Evolutionary conservation across 2,888 invertebrate genomes (phyloP).

Genomic region (Eurytoma adleriae): DNA sequence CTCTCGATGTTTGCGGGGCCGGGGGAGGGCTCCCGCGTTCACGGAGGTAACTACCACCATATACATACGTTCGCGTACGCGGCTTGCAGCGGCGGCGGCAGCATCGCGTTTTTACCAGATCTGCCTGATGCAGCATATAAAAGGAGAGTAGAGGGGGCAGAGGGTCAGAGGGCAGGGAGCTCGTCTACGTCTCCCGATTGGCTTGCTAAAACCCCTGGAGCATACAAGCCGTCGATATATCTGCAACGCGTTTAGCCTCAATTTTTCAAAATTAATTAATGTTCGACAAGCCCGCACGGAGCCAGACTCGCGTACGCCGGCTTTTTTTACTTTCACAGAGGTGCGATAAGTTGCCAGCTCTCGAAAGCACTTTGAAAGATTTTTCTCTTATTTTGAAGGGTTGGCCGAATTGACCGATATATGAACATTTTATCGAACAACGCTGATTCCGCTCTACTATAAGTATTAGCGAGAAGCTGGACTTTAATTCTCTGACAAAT

Average conservation of each 20-base stretch:
- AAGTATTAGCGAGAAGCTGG: too few species aligned
- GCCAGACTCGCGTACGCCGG: background rate
- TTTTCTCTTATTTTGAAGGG: constrained; percentile 4
- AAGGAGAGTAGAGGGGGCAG: constrained; percentile 17
- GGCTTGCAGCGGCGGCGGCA: constrained; percentile 9
- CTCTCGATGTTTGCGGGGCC: constrained; percentile 60
- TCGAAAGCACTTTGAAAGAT: background rate
- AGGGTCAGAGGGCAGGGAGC: constrained; percentile 45
- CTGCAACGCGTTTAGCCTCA: constrained; percentile 69
- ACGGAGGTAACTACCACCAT: constrained; percentile 2
- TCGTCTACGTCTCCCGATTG: constrained; percentile 68
- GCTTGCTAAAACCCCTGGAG: constrained; percentile 64
- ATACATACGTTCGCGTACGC: constrained; percentile 30
- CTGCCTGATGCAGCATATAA: constrained; percentile 51
- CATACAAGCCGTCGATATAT: constrained; percentile 67
- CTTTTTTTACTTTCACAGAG: constrained; percentile 5
- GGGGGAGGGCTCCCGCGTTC: constrained; percentile 17
- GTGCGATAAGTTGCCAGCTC: constrained; percentile 21
- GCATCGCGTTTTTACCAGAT: constrained; percentile 52
- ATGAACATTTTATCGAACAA: too few species aligned
- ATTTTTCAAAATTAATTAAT: constrained; percentile 75
- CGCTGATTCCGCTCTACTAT: too few species aligned
- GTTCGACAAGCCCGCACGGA: constrained; percentile 68
- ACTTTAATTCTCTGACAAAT: too few species aligned
- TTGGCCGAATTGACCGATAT: too few species aligned